Percentiles rank a stretch among this genome's conserved stretches.
Evolutionary conservation across 2,797 vertebrate species (phyloP).

Genomic region (Huso huso): DNA sequence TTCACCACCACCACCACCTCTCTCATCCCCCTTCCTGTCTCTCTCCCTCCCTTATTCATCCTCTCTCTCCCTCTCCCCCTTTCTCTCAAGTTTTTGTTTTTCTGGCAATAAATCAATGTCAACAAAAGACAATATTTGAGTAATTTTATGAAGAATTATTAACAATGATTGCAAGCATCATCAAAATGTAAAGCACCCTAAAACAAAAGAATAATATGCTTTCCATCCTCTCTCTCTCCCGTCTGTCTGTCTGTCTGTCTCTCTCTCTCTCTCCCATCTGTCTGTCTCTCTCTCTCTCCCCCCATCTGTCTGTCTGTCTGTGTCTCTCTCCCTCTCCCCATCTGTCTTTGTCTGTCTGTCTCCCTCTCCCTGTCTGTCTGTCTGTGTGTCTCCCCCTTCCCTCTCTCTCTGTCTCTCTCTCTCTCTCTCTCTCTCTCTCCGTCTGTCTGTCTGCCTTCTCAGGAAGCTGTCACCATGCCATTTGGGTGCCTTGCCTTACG

Average conservation of each 20-base stretch:
- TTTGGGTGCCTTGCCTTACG: conserved; percentile 81
- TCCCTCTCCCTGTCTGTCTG: background rate
- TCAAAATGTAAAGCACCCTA: conserved; percentile 8
- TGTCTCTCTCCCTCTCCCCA: background rate
- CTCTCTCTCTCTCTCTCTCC: background rate
- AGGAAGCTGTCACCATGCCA: conserved; percentile 75
- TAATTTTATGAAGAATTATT: conserved; percentile 13
- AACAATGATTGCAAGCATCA: conserved; percentile 17
- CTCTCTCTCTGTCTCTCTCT: background rate
- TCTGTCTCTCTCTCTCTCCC: background rate
- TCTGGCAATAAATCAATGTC: conserved; percentile 8
- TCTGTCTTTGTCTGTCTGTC: background rate
- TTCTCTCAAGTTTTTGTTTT: conserved; percentile 11
- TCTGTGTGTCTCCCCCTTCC: conserved; percentile 6
- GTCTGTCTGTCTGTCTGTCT: background rate
- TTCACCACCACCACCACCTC: background rate
- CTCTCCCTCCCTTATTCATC: background rate
- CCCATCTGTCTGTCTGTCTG: background rate
- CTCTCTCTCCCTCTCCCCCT: conserved; percentile 5
- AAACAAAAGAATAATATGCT: background rate
- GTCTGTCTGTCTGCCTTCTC: background rate
- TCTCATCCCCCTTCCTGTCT: background rate
- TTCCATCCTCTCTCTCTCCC: background rate
- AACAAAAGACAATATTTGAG: conserved; percentile 23
- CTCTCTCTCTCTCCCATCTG: background rate